Percentiles rank a stretch among this genome's conserved stretches.
Conservation (phyloP, 2,113 vertebrate species). For the Oreotrochilus melanogaster region DNA sequence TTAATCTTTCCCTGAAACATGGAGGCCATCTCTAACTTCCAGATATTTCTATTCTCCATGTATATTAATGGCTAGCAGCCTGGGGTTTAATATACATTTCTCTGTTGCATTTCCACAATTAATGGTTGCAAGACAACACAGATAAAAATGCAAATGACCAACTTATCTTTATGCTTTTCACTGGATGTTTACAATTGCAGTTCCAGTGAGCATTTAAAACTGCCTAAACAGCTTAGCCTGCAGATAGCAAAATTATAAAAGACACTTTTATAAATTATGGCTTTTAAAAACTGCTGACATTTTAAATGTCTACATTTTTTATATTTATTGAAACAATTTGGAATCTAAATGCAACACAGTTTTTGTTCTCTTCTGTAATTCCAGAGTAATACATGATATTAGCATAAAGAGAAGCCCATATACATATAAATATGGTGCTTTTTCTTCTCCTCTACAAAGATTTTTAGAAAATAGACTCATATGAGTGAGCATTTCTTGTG, state of each 20-base stretch:
- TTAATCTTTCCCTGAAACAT: neutral
- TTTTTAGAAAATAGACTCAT: constrained; percentile 19
- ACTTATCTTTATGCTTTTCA: constrained; percentile 59
- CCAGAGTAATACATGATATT: neutral
- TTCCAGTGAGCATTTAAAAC: constrained; percentile 36
- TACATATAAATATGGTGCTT: neutral
- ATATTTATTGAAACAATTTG: constrained; percentile 12
- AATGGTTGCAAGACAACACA: constrained; percentile 63
- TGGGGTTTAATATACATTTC: constrained; percentile 19
- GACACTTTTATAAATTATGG: constrained; percentile 32
- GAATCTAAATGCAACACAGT: neutral
- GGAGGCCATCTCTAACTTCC: constrained; percentile 43
- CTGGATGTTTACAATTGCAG: constrained; percentile 45
- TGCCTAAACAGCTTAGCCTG: constrained; percentile 34
- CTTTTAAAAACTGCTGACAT: constrained; percentile 23
- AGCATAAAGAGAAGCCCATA: neutral
- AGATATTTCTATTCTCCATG: constrained; percentile 15
- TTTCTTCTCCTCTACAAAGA: constrained; percentile 4
- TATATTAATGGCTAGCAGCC: constrained; percentile 49
- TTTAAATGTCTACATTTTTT: constrained; percentile 15
- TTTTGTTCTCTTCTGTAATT: neutral
- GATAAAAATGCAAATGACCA: constrained; percentile 71
- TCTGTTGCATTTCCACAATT: constrained; percentile 66
- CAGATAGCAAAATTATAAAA: constrained; percentile 37
- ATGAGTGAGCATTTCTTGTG: constrained; percentile 14